Base-by-base conservation (phyloP, 2,888 invertebrate species). In the Caenorhabditis sp. region DNA sequence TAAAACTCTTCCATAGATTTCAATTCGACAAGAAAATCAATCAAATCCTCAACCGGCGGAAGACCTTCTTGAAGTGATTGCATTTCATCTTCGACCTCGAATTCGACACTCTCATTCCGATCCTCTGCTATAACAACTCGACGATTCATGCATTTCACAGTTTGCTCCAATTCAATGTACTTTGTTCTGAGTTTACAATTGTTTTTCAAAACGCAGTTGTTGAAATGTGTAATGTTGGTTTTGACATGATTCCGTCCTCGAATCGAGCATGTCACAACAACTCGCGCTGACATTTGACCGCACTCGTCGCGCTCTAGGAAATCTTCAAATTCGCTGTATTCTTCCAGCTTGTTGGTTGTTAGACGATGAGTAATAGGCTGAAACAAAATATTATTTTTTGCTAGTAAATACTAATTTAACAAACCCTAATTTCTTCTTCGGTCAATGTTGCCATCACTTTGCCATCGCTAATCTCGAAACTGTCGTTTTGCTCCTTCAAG, bases 81-180 rank as follows among this genome's bases (percentile, higher is more conserved):
- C 72, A 72, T 72, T 17, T 65, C 67, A 12, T 62, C 49, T 3
- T 72, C 67, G 10, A 72, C 27, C 50, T 72, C 72, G 14, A 60
- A 72, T 21, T 72, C 72, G 26, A 62, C 17, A 19, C 37, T 24
- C 8, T 54, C 55, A 27, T 54, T 62, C 6, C 55, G 54, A n/a
- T 62, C 58, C 24, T 72, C 72, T 6, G 58, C 55, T n/a, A 72
- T 67, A 10, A 65, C 19, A 26, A 72, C 67, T 58, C 72, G 50
- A 10, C 67, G 61, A 31, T 65, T 72, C 58, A 61, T 67, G 37
- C 72, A 72, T 62, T 68, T 72, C 0, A 72, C 72, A 0, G 65
- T 72, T 27, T 72, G 72, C 23, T 72, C 72, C 60, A 72, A 31
- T 49, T 72, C 72, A 26, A 72, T 62, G 24, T 60, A 72, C 67